phyloP scores from a whole-genome alignment of 1,140 invertebrate genomes.

The Papilio aristodemus region DNA sequence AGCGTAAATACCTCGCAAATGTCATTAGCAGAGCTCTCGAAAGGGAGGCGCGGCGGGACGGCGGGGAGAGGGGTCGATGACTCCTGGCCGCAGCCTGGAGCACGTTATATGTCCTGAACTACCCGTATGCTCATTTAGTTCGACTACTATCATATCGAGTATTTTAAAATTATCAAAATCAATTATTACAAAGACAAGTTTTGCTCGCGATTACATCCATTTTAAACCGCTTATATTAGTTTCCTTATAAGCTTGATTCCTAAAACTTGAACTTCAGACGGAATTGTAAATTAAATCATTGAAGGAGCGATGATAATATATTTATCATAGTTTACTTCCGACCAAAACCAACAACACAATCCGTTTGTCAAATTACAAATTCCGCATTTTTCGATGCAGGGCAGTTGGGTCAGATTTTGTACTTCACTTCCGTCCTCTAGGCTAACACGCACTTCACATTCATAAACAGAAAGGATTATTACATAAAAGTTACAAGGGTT shows the following conservation, averaged over 20 bases:
- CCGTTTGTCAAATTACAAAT: too few species aligned
- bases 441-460: background rate
- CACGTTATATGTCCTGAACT: constrained; percentile 12
- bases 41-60: constrained; percentile 17
- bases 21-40: constrained; percentile 31
- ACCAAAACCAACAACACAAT: too few species aligned
- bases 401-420: too few species aligned
- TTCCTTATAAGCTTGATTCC: too few species aligned
- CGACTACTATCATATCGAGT: background rate
- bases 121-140: background rate
- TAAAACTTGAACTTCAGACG: too few species aligned
- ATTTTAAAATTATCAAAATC: background rate
- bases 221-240: too few species aligned
- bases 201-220: background rate
- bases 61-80: constrained; percentile 6
- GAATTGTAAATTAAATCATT: too few species aligned
- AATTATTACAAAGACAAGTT: background rate
- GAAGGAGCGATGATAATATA: too few species aligned
- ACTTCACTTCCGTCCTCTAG: too few species aligned
- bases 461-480: background rate
- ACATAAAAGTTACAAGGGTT: background rate
- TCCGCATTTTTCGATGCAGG: too few species aligned
- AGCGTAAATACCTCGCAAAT: constrained; percentile 32
- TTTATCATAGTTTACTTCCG: too few species aligned
- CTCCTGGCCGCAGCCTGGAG: background rate